Base-by-base conservation (phyloP, 2,797 vertebrate species). In the Tamandua tetradactyla region DNA sequence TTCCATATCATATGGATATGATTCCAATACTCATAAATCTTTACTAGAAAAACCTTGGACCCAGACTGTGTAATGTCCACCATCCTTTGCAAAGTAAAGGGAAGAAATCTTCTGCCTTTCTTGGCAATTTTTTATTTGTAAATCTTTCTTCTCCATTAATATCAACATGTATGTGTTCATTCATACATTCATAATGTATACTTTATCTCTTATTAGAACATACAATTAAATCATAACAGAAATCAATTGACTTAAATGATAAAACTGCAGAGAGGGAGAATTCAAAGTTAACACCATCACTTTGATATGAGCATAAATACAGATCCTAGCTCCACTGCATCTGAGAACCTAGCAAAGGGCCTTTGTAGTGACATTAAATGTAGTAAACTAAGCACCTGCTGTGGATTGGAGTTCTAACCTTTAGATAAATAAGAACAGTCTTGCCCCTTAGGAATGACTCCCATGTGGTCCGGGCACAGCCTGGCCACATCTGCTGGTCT, bases 381-480 rank as follows among this genome's bases (percentile, higher is more conserved):
- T 61, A 83, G 42, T 79, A 93, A 80, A 92, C 74, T 72, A 75
- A 95, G 69, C 93, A 96, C 95, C 96, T 96, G 95, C 94, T 94
- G 75, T 88, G 92, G 80, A 40, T 72, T 85, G 93, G 85, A 81
- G 94, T 89, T 89, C 87, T 78, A 89, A 91, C 95, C 89, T 92
- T 91, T 85, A 78, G 72, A 64, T 40, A 83, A 89, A 82, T 96
- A 91, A 82, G 68, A n/a, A 93, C 72, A 83, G 78, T 68, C 78
- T 95, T 95, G 47, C 81, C 85, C 82, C 72, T 94, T 64, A 85
- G 59, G 78, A 96, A 90, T 80, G 87, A 87, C 68, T 94, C 96
- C 96, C 96, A 96, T 96, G 96, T 96, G 96, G 95, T 96, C 93
- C 71, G 94, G 89, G 95, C 76, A 88, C 90, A 95, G 90, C 84